Evolutionary conservation across 2,113 vertebrate genomes (phyloP).

Genomic region (Xyliphius kryptos): DNA sequence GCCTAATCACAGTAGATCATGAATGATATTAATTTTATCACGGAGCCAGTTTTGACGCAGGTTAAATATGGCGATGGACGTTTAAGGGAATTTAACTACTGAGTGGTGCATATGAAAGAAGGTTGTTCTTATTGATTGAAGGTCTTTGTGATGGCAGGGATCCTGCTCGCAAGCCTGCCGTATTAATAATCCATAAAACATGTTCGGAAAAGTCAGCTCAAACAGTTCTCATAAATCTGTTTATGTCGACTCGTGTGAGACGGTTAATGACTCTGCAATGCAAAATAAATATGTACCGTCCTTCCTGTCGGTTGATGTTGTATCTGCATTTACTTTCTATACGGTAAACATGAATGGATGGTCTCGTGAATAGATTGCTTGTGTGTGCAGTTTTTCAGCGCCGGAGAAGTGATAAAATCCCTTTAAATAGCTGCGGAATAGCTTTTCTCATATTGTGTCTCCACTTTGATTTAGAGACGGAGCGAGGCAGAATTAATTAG

Average conservation of each 20-base stretch:
- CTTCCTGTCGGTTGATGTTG: background rate
- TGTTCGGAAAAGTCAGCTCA: background rate
- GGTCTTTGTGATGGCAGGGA: background rate
- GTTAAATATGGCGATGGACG: background rate
- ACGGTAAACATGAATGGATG: background rate
- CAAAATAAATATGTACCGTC: conserved; percentile 12
- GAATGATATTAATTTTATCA: conserved; percentile 9
- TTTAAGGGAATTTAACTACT: conserved; percentile 10
- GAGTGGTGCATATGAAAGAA: background rate
- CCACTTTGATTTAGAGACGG: conserved; percentile 31
- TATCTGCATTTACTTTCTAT: background rate
- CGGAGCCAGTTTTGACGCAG: background rate
- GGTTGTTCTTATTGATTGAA: background rate
- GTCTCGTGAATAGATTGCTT: background rate
- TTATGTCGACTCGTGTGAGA: background rate
- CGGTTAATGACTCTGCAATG: conserved; percentile 5
- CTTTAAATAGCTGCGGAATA: conserved; percentile 24
- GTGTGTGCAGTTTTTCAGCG: conserved; percentile 22
- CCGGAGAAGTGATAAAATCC: conserved; percentile 14
- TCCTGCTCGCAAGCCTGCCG: background rate
- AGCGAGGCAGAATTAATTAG: conserved; percentile 34
- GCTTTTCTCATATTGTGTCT: conserved; percentile 21
- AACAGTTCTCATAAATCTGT: background rate
- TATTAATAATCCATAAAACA: conserved; percentile 13
- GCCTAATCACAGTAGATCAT: background rate